Base-by-base conservation (phyloP, 2,888 invertebrate genomes). In the Oscheius onirici region DNA sequence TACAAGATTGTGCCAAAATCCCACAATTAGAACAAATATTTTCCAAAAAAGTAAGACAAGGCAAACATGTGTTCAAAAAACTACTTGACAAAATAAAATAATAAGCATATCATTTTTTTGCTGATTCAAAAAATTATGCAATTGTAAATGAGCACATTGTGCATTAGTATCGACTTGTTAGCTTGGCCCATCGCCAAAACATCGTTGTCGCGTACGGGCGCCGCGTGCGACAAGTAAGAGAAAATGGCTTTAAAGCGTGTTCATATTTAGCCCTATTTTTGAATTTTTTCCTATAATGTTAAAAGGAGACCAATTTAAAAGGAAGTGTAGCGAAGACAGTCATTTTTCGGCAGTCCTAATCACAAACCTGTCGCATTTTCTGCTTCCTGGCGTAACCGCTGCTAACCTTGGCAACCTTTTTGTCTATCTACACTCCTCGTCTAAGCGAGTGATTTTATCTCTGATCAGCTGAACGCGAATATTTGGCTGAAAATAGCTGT, bases 161-260 rank as follows among this genome's bases (percentile, higher is more conserved):
- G 63, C 63, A 58, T 58, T 49, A 63, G 63, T 63, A 63, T 63
- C 63, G 63, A 63, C 63, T 63, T 6, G 34, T 34, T 34, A 34
- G 34, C 15, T 63, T 63, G 63, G 63, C 63, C 46, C 46, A 26
- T 26, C 26, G 63, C 63, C 63, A 63, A 63, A 63, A 63, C 63
- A 63, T n/a, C n/a, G n/a, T n/a, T n/a, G n/a, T n/a, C n/a, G n/a
- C n/a, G n/a, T 46, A 34, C 46, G 46, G 15, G 13, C 24, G 61
- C 63, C 63, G 63, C 63, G 63, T 49, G 24, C 63, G 63, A 20
- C 63, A 8, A n/a, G 15, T 49, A 49, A 46, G 20, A 3, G 63
- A 46, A 49, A 24, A 28, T 40, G 41, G 1, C 41, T 17, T 58
- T 58, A 41, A 22, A 58, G 41, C 46, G n/a, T 46, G 20, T 20